Evolutionary conservation across 2,888 invertebrate genomes (phyloP).

Genomic region (Polydesmus complanatus): DNA sequence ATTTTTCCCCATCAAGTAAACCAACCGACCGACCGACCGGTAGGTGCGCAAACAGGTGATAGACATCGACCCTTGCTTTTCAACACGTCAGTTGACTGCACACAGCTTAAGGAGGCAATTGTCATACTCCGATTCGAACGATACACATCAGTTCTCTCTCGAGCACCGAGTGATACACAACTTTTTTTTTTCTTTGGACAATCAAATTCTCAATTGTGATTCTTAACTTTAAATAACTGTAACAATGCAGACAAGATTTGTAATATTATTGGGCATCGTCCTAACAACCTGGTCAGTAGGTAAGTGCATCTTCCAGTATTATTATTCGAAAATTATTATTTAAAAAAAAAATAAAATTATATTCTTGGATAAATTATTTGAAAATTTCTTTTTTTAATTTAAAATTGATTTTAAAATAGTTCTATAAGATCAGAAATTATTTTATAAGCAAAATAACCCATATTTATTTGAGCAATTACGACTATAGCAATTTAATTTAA

Average conservation of each 20-base stretch:
- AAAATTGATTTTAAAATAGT: not conserved
- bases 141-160: no score
- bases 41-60: not conserved
- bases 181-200: not conserved
- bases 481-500: no score
- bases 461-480: no score
- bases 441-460: no score
- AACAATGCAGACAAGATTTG: not conserved
- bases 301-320: no score
- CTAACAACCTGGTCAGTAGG: not conserved
- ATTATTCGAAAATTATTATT: not conserved
- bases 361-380: not conserved
- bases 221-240: not conserved
- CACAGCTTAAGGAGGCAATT: no score
- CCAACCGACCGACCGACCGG: not conserved
- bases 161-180: not conserved
- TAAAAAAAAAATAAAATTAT: not conserved
- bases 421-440: no score
- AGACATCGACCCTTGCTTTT: not conserved
- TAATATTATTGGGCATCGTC: not conserved
- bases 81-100: not conserved
- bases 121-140: no score
- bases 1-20: not conserved
- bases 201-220: not conserved
- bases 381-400: not conserved